phyloP scores from a whole-genome alignment of 2,113 vertebrate genomes.

The Vulpes ferrilata region DNA sequence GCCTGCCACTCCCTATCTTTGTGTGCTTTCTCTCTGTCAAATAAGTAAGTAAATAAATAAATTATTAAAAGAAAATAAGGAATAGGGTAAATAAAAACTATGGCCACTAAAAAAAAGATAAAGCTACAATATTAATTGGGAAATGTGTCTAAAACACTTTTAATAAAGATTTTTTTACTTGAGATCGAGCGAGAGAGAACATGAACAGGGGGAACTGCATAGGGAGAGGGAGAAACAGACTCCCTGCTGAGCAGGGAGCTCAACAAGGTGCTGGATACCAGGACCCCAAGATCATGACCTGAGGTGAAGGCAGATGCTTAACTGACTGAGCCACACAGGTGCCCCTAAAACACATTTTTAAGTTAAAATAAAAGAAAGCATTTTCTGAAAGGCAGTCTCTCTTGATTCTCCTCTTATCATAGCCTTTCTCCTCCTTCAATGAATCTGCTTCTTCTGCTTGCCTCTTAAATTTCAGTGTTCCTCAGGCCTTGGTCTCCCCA shows the following conservation, averaged over 20 bases:
- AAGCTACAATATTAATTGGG: not conserved
- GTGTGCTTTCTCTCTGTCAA: too few species aligned
- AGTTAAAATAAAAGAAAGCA: not conserved
- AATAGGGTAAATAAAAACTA: constrained; percentile 32
- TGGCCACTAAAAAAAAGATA: not conserved
- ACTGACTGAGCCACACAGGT: too few species aligned
- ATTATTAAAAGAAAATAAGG: not conserved
- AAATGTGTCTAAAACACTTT: constrained; percentile 30
- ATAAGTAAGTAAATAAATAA: too few species aligned
- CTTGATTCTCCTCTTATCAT: not conserved
- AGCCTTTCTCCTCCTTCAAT: not conserved
- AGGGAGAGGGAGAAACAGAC: too few species aligned
- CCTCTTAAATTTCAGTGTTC: not conserved
- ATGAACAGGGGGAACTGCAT: too few species aligned
- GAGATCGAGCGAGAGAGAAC: too few species aligned
- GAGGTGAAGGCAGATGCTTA: too few species aligned
- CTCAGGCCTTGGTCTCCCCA: not conserved
- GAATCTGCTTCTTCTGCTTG: not conserved
- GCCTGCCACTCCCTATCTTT: too few species aligned
- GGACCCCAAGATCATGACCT: too few species aligned
- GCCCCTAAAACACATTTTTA: constrained; percentile 41
- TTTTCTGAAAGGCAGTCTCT: constrained; percentile 49
- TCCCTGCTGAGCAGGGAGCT: too few species aligned
- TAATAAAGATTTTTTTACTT: not conserved
- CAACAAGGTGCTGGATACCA: too few species aligned